Evolutionary conservation across 1,140 invertebrate genomes (phyloP).

Genomic region (Zaprionus camerounensis): DNA sequence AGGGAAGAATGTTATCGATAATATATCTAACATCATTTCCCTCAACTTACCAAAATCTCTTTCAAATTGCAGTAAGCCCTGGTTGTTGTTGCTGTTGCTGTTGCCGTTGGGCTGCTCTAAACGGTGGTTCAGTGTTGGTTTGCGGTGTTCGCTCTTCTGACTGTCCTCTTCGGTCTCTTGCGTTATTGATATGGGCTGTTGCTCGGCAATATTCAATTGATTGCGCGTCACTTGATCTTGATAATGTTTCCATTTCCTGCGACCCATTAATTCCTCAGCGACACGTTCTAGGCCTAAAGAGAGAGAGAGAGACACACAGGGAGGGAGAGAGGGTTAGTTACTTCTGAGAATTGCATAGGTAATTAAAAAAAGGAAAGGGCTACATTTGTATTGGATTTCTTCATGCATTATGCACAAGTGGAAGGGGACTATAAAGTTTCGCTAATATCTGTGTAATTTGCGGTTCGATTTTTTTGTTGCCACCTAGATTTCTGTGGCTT

Average conservation of each 20-base stretch:
- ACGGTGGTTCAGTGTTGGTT: constrained; percentile 63
- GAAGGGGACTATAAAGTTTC: constrained; percentile 32
- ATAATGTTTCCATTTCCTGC: constrained; percentile 96
- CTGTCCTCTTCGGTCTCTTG: constrained; percentile 52
- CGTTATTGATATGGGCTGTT: constrained; percentile 72
- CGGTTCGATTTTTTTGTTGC: constrained; percentile 26
- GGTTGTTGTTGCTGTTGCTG: constrained; percentile 37
- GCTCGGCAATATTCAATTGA: constrained; percentile 78
- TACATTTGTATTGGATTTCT: constrained; percentile 8
- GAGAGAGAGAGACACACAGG: constrained; percentile 14
- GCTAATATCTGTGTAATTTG: constrained; percentile 57
- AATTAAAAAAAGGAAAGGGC: constrained; percentile 5
- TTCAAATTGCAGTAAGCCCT: constrained; percentile 49
- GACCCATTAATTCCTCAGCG: constrained; percentile 97
- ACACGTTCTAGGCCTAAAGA: constrained; percentile 95
- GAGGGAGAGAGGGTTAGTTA: not conserved
- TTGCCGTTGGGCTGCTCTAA: constrained; percentile 56
- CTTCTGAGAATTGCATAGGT: not conserved
- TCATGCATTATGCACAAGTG: constrained; percentile 37
- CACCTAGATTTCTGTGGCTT: constrained; percentile 35
- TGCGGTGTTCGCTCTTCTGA: constrained; percentile 47
- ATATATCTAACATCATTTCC: not conserved
- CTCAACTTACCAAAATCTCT: constrained; percentile 60
- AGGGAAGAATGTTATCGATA: not conserved
- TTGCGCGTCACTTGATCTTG: constrained; percentile 89